These are phyloP conservation scores for Dinomys branickii DNA, from an alignment of 2,113 vertebrate genomes.

Conservation along the genomic window DNA sequence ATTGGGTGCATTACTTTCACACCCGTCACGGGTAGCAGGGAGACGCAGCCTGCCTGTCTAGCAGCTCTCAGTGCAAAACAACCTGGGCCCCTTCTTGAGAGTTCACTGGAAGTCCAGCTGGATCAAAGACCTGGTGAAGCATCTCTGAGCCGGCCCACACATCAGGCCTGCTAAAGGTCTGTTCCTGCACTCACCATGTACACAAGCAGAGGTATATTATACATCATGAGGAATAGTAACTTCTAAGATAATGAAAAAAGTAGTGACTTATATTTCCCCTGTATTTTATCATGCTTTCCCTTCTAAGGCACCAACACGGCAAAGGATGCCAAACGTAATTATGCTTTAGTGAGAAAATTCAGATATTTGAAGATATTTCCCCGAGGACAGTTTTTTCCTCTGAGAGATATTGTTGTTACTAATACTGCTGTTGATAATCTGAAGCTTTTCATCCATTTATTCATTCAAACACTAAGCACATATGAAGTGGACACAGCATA, in stretches of 20 bases:
- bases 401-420: background rate
- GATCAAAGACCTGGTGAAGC: background rate
- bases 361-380: background rate
- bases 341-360: background rate
- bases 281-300: background rate
- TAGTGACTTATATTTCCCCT: background rate
- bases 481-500: background rate
- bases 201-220: background rate
- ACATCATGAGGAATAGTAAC: background rate
- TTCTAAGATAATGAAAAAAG: background rate
- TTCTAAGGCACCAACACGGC: background rate
- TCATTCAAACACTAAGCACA: background rate
- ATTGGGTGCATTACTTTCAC: background rate
- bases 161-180: background rate
- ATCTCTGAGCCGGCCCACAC: background rate
- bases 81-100: background rate
- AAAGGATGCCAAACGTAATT: constrained; percentile 13
- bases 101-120: background rate
- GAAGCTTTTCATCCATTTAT: background rate
- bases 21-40: background rate
- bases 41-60: background rate
- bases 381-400: background rate
- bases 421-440: constrained; percentile 5
- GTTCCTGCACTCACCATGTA: background rate
- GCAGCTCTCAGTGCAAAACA: background rate